Conservation (phyloP, 2,113 vertebrate species). For the Hydrochoerus hydrochaeris region DNA sequence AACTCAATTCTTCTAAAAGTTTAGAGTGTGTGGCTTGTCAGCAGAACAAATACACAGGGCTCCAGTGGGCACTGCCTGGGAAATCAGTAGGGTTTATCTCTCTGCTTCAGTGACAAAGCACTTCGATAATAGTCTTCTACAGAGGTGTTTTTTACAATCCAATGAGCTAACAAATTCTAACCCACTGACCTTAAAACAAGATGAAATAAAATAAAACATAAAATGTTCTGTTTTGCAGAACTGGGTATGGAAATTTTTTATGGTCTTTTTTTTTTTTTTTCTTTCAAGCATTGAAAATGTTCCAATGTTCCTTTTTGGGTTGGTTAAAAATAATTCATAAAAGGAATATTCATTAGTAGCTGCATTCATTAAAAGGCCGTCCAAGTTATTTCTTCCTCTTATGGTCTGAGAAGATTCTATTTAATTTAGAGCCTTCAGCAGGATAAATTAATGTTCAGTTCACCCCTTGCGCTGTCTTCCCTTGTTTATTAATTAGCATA, state of each 20-base stretch:
- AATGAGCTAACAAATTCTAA: slow-evolving; percentile 81
- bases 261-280: background rate
- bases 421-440: slow-evolving; percentile 62
- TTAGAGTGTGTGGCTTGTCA: slow-evolving; percentile 62
- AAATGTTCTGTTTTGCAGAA: slow-evolving; percentile 52
- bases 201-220: slow-evolving; percentile 77
- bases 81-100: slow-evolving; percentile 58
- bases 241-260: slow-evolving; percentile 27
- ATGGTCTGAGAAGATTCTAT: slow-evolving; percentile 49
- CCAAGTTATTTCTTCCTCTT: slow-evolving; percentile 8
- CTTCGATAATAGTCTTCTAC: slow-evolving; percentile 79
- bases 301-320: slow-evolving; percentile 52
- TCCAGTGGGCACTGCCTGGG: background rate
- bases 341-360: slow-evolving; percentile 50
- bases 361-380: slow-evolving; percentile 34
- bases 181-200: slow-evolving; percentile 71
- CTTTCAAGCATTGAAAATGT: background rate
- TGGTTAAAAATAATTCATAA: slow-evolving; percentile 59
- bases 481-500: slow-evolving; percentile 74
- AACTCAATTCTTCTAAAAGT: slow-evolving; percentile 62
- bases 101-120: slow-evolving; percentile 68
- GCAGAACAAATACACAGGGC: slow-evolving; percentile 63
- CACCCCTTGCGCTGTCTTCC: slow-evolving; percentile 56
- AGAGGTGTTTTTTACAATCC: slow-evolving; percentile 75
- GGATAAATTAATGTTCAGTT: slow-evolving; percentile 57